These are phyloP conservation scores for Pristionchus entomophagus DNA, from an alignment of 2,888 invertebrate species.

Conservation along the genomic window DNA sequence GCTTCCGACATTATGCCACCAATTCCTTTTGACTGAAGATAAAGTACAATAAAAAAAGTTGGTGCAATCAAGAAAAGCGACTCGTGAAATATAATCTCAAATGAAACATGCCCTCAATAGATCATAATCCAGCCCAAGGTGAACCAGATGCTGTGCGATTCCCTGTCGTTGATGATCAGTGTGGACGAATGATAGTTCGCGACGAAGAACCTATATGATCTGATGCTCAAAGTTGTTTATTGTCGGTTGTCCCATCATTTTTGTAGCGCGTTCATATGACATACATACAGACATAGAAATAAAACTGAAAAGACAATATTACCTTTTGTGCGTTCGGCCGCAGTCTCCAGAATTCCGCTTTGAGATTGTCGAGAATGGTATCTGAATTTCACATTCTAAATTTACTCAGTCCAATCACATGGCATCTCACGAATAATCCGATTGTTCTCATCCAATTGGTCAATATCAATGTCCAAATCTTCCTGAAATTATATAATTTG, in stretches of 20 bases:
- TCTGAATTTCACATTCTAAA: too few species aligned
- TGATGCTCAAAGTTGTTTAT: too few species aligned
- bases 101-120: not conserved
- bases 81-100: too few species aligned
- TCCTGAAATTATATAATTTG: too few species aligned
- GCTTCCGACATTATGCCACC: not conserved
- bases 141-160: not conserved
- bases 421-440: not conserved
- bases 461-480: not conserved
- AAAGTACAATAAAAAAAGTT: too few species aligned
- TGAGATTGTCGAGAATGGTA: not conserved
- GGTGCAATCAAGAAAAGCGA: too few species aligned
- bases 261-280: not conserved
- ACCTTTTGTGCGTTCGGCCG: slow-evolving; percentile 16
- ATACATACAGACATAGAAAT: not conserved
- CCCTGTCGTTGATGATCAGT: slow-evolving; percentile 30
- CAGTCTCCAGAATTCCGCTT: slow-evolving; percentile 2
- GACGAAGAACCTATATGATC: not conserved
- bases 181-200: slow-evolving; percentile 8
- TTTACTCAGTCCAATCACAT: not conserved
- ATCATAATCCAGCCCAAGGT: not conserved
- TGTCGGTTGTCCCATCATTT: too few species aligned
- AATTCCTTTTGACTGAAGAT: not conserved
- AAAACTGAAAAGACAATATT: too few species aligned
- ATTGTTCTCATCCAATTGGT: not conserved